phyloP scores from a whole-genome alignment of 2,888 invertebrate species.

The Theristus sp. region DNA sequence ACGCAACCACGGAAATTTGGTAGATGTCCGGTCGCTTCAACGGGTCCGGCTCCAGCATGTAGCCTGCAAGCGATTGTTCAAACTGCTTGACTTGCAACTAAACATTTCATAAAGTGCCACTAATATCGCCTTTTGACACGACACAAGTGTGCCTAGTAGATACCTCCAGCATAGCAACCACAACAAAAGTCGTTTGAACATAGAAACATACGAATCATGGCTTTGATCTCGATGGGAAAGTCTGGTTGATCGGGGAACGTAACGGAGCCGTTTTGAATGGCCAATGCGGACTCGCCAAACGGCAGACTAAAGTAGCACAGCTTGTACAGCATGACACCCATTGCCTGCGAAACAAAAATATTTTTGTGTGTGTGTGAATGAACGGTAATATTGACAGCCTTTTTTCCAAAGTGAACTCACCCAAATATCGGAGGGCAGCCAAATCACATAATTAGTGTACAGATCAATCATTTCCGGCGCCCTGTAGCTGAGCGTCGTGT shows the following conservation, averaged over 20 bases:
- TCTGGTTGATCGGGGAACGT: slow-evolving; percentile 49
- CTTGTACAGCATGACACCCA: slow-evolving; percentile 70
- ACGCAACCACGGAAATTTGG: slow-evolving; percentile 32
- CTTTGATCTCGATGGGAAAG: slow-evolving; percentile 50
- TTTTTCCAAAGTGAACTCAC: not conserved
- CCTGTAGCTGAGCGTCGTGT: slow-evolving; percentile 71
- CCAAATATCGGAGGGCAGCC: slow-evolving; percentile 23
- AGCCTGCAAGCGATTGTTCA: slow-evolving; percentile 42
- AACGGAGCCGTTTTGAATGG: slow-evolving; percentile 71
- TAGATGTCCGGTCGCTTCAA: slow-evolving; percentile 64
- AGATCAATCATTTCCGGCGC: slow-evolving; percentile 83
- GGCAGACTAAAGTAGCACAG: slow-evolving; percentile 71
- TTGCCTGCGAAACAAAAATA: slow-evolving; percentile 41
- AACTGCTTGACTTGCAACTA: too few species aligned
- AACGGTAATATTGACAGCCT: not conserved
- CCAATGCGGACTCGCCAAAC: slow-evolving; percentile 75
- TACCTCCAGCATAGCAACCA: too few species aligned
- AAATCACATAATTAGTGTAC: slow-evolving; percentile 59
- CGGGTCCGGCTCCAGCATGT: slow-evolving; percentile 63
- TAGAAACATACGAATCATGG: slow-evolving; percentile 46
- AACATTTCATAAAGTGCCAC: too few species aligned
- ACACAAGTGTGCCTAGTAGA: too few species aligned
- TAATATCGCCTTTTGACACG: too few species aligned
- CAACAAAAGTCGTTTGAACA: too few species aligned
- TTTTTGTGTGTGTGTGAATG: too few species aligned